A percentile compares a stretch with the other conserved stretches of the same genome.
Conservation (phyloP, 2,888 invertebrate species). For the Caradrina clavipalpis region DNA sequence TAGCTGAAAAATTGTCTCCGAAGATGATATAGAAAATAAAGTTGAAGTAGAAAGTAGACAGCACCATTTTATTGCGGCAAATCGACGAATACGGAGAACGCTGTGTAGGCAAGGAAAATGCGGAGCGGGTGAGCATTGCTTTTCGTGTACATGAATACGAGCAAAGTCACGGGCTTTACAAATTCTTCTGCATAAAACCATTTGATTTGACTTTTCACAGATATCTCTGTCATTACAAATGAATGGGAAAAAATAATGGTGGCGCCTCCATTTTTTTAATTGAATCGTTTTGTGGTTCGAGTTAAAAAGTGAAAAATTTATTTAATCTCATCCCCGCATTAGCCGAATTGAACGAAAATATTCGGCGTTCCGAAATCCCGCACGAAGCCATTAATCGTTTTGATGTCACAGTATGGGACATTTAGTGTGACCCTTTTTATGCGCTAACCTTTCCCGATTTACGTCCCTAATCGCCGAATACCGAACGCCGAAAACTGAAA, state of each 20-base stretch:
- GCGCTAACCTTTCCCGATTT: conserved; percentile 80
- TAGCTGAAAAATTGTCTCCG: conserved; percentile 13
- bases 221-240: conserved; percentile 63
- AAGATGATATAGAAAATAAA: conserved; percentile 34
- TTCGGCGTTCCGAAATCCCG: conserved; percentile 81
- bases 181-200: conserved; percentile 56
- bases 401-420: conserved; percentile 90
- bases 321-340: conserved; percentile 81
- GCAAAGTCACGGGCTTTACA: conserved; percentile 42
- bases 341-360: conserved; percentile 86
- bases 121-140: conserved; percentile 37
- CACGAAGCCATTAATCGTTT: conserved; percentile 88
- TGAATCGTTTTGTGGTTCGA: conserved; percentile 64
- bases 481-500: conserved; percentile 78
- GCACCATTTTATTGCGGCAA: conserved; percentile 53
- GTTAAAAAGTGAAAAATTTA: conserved; percentile 77
- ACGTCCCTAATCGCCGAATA: conserved; percentile 84
- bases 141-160: conserved; percentile 39
- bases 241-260: conserved; percentile 63
- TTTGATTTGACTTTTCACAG: conserved; percentile 55
- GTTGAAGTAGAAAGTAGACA: conserved; percentile 39
- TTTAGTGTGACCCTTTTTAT: conserved; percentile 90
- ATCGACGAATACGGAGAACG: conserved; percentile 53
- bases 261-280: conserved; percentile 62
- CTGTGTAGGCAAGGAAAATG: conserved; percentile 58